phyloP scores from a whole-genome alignment of 2,888 invertebrate species.

The Drosophila paranaensis region DNA sequence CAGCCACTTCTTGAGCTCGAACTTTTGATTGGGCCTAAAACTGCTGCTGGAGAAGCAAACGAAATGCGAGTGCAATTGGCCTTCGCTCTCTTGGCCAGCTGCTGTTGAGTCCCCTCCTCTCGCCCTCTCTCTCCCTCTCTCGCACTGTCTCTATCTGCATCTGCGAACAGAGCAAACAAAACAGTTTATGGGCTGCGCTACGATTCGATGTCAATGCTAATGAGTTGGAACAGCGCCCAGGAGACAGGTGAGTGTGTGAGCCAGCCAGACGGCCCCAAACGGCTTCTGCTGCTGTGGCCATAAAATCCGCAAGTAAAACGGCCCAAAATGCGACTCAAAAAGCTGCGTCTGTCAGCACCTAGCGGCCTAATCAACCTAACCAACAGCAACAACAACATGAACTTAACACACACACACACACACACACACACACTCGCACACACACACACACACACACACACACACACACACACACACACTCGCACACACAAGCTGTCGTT shows the following conservation, averaged over 20 bases:
- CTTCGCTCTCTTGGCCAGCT: not conserved
- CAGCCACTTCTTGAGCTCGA: too few species aligned
- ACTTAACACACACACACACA: not conserved
- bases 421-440: not conserved
- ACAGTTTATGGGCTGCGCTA: slow-evolving; percentile 19
- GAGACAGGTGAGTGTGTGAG: slow-evolving; percentile 27
- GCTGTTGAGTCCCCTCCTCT: too few species aligned
- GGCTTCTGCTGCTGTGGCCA: slow-evolving; percentile 11
- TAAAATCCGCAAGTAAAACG: slow-evolving; percentile 24
- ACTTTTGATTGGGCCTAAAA: not conserved
- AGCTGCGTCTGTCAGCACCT: slow-evolving; percentile 61
- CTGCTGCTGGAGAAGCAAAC: too few species aligned
- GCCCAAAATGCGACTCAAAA: slow-evolving; percentile 44
- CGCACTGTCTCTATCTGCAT: too few species aligned
- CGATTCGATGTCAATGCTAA: slow-evolving; percentile 42
- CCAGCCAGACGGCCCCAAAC: too few species aligned
- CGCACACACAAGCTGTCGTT: slow-evolving; percentile 30
- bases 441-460: not conserved
- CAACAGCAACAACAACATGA: slow-evolving; percentile 17
- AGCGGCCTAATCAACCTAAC: slow-evolving; percentile 54
- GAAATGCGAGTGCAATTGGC: not conserved
- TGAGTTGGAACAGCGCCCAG: slow-evolving; percentile 24
- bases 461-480: not conserved
- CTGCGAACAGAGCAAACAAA: not conserved
- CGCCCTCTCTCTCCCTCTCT: too few species aligned